Conservation (phyloP, 2,797 vertebrate genomes). For the Dipus sagitta region DNA sequence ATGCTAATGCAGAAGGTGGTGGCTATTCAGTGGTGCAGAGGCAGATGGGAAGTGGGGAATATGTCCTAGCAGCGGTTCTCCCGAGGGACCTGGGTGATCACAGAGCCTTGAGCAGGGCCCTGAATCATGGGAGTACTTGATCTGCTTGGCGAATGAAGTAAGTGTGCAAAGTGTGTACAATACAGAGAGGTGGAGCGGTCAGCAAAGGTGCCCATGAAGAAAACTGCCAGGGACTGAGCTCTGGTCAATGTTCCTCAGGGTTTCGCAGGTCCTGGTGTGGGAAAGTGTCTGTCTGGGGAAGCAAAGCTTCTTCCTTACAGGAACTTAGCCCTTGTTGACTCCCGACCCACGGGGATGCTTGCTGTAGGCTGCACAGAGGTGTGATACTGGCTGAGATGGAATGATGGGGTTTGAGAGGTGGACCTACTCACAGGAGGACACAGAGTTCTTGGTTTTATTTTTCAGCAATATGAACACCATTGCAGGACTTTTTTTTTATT, state of each 20-base stretch:
- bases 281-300: neutral
- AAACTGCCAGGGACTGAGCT: no score
- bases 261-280: neutral
- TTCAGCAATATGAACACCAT: neutral
- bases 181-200: fast-evolving
- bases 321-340: neutral
- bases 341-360: fast-evolving
- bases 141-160: neutral
- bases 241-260: no score
- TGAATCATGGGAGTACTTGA: neutral
- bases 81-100: fast-evolving
- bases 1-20: neutral
- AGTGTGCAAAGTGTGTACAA: no score
- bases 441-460: neutral
- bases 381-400: fast-evolving
- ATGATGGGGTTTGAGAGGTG: fast-evolving
- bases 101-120: neutral
- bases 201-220: neutral
- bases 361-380: neutral
- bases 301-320: neutral
- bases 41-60: neutral
- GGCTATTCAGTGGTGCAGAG: neutral
- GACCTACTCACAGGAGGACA: no score
- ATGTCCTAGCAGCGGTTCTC: fast-evolving
- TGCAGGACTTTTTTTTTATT: neutral